Evolutionary conservation across 2,888 invertebrate genomes (phyloP), one percentile per base, ranked within the genome.

Genomic region (Dione juno): DNA sequence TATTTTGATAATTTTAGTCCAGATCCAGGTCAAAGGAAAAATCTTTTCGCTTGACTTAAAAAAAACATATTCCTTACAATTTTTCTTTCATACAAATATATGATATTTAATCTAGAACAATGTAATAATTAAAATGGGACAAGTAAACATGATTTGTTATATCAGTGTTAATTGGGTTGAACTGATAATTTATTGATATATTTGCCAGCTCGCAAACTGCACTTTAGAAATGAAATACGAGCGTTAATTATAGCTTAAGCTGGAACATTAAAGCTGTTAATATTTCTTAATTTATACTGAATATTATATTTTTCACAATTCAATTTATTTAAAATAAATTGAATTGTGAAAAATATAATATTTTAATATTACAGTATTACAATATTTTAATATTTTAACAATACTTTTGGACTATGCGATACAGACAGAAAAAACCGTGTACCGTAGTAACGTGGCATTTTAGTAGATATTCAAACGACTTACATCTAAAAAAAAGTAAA

Each of bases 271-370:
- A 37, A 63, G 43, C 67, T 48, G 41, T 58, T 57, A 70, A 63
- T 69, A 50, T 72, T 59, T 64, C 35, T 50, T 65, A 72, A 59
- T 70, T 65, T 70, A 53, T 72, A 67, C 66, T 63, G 67, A 72
- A 45, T 57, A 67, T 69, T 69, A n/a, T 14, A 28, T n/a, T 19
- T 9, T 59, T 43, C 13, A n/a, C n/a, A n/a, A n/a, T n/a, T n/a
- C n/a, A n/a, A n/a, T n/a, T n/a, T n/a, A n/a, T n/a, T n/a, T n/a
- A n/a, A n/a, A n/a, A n/a, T n/a, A n/a, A n/a, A n/a, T n/a, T n/a
- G n/a, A n/a, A n/a, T n/a, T n/a, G n/a, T n/a, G n/a, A n/a, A n/a
- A n/a, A n/a, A n/a, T n/a, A n/a, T n/a, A n/a, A n/a, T n/a, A n/a
- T n/a, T n/a, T n/a, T n/a, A n/a, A n/a, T n/a, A n/a, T n/a, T n/a